A percentile compares a stretch with the other conserved stretches of the same genome.
Conservation (phyloP, 2,113 vertebrate species). For the Hystrix brachyura region DNA sequence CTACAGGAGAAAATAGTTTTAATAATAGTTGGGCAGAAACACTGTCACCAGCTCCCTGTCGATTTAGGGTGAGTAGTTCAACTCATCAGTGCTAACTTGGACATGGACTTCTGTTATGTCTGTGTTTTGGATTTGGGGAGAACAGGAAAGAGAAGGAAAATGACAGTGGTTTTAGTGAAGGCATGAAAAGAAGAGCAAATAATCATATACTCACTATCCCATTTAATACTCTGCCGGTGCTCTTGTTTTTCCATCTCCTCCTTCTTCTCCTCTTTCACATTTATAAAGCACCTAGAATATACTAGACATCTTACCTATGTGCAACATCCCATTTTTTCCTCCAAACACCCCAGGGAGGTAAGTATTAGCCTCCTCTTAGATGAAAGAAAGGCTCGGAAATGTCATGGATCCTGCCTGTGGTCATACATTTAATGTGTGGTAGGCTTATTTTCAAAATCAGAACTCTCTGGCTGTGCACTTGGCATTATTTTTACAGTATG, state of each 20-base stretch:
- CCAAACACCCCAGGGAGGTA: not conserved
- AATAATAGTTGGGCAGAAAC: not conserved
- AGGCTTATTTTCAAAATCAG: conserved; percentile 36
- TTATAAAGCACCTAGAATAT: not conserved
- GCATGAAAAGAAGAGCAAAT: not conserved
- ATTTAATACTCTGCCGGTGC: not conserved
- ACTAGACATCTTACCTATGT: not conserved
- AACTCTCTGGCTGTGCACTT: not conserved
- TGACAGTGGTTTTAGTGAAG: not conserved
- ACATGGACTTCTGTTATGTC: not conserved
- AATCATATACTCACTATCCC: not conserved
- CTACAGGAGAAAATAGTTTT: not conserved
- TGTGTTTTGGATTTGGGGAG: not conserved
- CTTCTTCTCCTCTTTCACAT: not conserved
- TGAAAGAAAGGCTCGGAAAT: not conserved
- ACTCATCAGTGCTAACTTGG: not conserved
- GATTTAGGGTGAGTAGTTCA: not conserved
- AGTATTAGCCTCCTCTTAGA: not conserved
- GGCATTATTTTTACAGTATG: not conserved
- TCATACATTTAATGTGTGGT: not conserved
- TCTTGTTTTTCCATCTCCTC: not conserved
- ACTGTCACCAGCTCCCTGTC: not conserved
- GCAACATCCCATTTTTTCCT: not conserved
- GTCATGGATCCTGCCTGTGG: not conserved
- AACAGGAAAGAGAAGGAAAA: not conserved